Base-by-base conservation (phyloP, 2,888 invertebrate genomes). In the Drosophila fulvimacula region DNA sequence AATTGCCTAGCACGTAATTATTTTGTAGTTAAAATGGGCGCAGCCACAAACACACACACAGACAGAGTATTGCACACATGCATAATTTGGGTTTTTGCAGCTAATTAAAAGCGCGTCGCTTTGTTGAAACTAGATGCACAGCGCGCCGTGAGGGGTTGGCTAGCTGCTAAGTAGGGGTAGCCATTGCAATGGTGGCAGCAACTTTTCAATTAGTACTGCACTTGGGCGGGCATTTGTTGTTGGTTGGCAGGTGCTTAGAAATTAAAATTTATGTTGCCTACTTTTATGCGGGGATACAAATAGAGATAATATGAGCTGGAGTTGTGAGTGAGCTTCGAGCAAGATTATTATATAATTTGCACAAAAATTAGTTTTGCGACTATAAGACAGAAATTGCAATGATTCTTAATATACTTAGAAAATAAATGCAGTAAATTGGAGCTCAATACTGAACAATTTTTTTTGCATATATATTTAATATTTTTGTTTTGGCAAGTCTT, bases 1-100 rank as follows among this genome's bases (percentile, higher is more conserved):
- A 82, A 85, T 88, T 77, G 79, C 76, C 76, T 75, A 73, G 76
- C 79, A 88, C 83, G 85, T 88, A 79, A 90, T 90, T 89, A 86
- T 90, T 90, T 84, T 82, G 73, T 74, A 85, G 79, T 87, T 87
- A 79, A 88, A 88, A 84, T 78, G 85, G 81, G 82, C 69, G 69
- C 66, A 77, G 61, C 66, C 57, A 39, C 49, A 52, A 63, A 52
- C 66, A 64, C 57, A 51, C 58, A 61, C 46, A 49, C 61, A 38
- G 24, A 27, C 53, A 42, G 60, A 19, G 21, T n/a, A 53, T 32
- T 53, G 10, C 11, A 34, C 46, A 69, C 81, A 83, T 82, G 84
- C 84, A 82, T 87, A 82, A 84, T 82, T 85, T 78, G 78, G 87
- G 79, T 73, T 70, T 75, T 83, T 86, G 81, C 77, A 87, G 84